Evolutionary conservation across 2,888 invertebrate species (phyloP), one percentile per base, ranked within the genome.

Genomic region (Rotaria macrura): DNA sequence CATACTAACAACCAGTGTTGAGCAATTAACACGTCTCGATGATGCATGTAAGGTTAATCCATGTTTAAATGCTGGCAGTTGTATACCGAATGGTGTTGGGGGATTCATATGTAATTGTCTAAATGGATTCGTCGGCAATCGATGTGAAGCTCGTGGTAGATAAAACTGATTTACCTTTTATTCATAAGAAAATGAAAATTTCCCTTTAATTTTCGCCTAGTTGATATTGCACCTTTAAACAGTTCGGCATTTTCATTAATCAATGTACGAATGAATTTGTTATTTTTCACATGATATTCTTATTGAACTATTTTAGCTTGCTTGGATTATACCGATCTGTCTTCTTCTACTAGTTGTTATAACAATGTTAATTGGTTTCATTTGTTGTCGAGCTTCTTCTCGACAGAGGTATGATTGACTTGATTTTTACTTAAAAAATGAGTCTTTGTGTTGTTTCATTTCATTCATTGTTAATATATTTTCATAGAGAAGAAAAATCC

Each of bases 1-100:
- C n/a, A n/a, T n/a, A n/a, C n/a, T n/a, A n/a, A n/a, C n/a, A n/a
- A n/a, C n/a, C n/a, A n/a, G n/a, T 34, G 20, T 34, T 5, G 79
- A 43, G n/a, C 43, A 9, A 25, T 10, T 43, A 0, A 43, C 14
- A 43, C 43, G 43, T n/a, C 3, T 12, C 25, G 4, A 23, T 79
- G 79, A 79, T 79, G 2, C n/a, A 43, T 79, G 84, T 38, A 85
- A 87, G 5, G 85, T 57, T 84, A 85, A 87, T 43, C 88, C 88
- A 2, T 88, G 88, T 85, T 85, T 85, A 54, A 87, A 88, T 84
- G 87, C 84, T 52, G 88, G 86, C 65, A 83, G 85, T 49, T 89
- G 89, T 83, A 29, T 84, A 9, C 86, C 83, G 38, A 84, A 84
- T 14, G 79, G 87, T 17, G 83, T 87, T 34, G 57, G 43, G 2